These are phyloP conservation scores for Lordiphosa mommai DNA, from an alignment of 1,140 invertebrate genomes.

Conservation along the genomic window DNA sequence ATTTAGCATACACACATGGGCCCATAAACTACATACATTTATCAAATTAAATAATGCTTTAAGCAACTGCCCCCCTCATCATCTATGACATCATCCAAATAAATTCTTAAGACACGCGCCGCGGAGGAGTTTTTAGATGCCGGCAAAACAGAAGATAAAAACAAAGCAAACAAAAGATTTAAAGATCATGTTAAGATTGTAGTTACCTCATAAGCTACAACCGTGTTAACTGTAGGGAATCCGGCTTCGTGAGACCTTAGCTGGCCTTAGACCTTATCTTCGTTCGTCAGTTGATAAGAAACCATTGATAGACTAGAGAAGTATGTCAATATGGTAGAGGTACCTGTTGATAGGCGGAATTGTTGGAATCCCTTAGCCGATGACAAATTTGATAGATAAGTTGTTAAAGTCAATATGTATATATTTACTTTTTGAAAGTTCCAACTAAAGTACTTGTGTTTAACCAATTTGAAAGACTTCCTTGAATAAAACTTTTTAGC, in stretches of 20 bases:
- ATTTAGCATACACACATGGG: too few relatives aligned
- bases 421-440: too few relatives aligned
- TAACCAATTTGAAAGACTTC: background rate
- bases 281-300: conserved; percentile 11
- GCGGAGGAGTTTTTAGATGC: conserved; percentile 26
- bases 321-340: conserved; percentile 4
- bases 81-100: conserved; percentile 59
- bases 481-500: conserved; percentile 1
- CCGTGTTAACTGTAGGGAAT: background rate
- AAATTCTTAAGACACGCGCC: conserved; percentile 44
- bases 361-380: too few relatives aligned
- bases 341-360: background rate
- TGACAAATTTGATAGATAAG: too few relatives aligned
- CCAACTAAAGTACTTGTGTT: too few relatives aligned
- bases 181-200: conserved; percentile 4
- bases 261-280: conserved; percentile 12
- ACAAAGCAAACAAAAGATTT: conserved; percentile 5
- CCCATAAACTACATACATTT: too few relatives aligned
- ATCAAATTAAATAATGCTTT: too few relatives aligned
- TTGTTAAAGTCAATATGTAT: too few relatives aligned
- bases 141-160: conserved; percentile 31
- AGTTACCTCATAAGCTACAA: conserved; percentile 11
- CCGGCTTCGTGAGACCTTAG: conserved; percentile 18
- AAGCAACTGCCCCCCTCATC: background rate
- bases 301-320: background rate